Base-by-base conservation (phyloP, 1,140 invertebrate genomes). In the Metaphire vulgaris region DNA sequence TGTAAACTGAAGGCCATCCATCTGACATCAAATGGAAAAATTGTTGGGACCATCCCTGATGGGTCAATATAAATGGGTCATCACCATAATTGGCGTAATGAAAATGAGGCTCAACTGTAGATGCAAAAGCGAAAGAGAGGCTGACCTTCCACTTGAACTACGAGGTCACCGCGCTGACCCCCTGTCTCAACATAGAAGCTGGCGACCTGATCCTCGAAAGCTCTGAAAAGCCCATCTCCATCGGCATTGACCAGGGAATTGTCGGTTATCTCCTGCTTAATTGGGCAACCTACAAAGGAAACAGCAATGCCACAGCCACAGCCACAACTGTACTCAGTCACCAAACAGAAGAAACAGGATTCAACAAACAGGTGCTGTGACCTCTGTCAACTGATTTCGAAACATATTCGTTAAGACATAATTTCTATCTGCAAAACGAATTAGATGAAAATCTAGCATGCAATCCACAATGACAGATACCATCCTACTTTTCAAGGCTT, bases 111-210 rank as follows among this genome's bases (percentile, higher is more conserved):
- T n/a, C n/a, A n/a, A n/a, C n/a, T n/a, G n/a, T n/a, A n/a, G n/a
- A n/a, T n/a, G n/a, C n/a, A n/a, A n/a, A n/a, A n/a, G n/a, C n/a
- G n/a, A n/a, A 26, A 69, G 12, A 12, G 32, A 14, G 1, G 64
- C 74, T 80, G 72, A 86, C 85, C 85, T 77, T 85, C 84, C 29
- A 86, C 83, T 74, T 83, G 79, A 14, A 86, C 82, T n/a, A 78
- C 69, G 0, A 85, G 80, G 66, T 87, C 86, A 56, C 88, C 88
- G 15, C 79, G 82, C 33, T 82, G 78, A 29, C 84, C 83, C 33
- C 86, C 83, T 12, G 87, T 79, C 78, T 88, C 87, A 32, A 89
- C 86, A 77, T 81, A 80, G 76, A 88, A 86, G 31, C 80, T 79
- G 0, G 88, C 84, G n/a, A 81, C 81, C 75, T 86, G 85, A 74